These are phyloP conservation scores for Philotrypesis tridentata DNA, from an alignment of 1,140 invertebrate species.

Conservation along the genomic window DNA sequence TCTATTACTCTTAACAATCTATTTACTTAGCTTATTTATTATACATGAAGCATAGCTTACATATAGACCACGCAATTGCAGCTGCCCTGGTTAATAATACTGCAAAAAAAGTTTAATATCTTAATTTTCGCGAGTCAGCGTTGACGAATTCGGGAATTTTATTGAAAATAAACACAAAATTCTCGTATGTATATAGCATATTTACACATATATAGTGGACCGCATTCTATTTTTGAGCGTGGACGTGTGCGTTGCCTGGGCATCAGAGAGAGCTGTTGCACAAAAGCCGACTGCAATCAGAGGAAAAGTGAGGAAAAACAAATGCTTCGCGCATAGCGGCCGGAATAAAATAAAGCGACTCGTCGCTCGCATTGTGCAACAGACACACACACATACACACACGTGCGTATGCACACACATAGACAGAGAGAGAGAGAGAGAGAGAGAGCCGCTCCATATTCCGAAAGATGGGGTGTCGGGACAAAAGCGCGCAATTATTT, in stretches of 20 bases:
- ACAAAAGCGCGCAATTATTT: conserved; percentile 52
- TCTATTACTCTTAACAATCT: too few relatives aligned
- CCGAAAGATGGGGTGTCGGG: conserved; percentile 17
- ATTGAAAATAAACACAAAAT: too few relatives aligned
- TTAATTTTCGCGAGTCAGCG: too few relatives aligned
- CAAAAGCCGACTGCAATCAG: conserved; percentile 5
- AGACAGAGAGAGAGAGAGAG: background rate
- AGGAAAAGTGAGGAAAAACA: background rate
- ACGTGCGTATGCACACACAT: background rate
- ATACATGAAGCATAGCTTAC: too few relatives aligned
- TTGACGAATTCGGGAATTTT: too few relatives aligned
- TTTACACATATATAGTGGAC: too few relatives aligned
- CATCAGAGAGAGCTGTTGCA: background rate
- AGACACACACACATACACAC: background rate
- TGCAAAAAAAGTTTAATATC: too few relatives aligned
- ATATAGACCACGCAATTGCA: too few relatives aligned
- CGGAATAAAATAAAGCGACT: background rate
- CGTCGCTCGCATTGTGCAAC: background rate
- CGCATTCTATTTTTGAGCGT: too few relatives aligned
- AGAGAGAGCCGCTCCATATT: background rate
- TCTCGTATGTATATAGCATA: too few relatives aligned
- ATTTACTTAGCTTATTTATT: too few relatives aligned
- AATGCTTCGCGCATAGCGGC: background rate
- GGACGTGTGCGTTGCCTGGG: background rate
- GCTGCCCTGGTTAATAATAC: too few relatives aligned